Evolutionary conservation across 2,113 vertebrate species (phyloP), one percentile per base, ranked within the genome.

Genomic region (Platichthys stellatus): DNA sequence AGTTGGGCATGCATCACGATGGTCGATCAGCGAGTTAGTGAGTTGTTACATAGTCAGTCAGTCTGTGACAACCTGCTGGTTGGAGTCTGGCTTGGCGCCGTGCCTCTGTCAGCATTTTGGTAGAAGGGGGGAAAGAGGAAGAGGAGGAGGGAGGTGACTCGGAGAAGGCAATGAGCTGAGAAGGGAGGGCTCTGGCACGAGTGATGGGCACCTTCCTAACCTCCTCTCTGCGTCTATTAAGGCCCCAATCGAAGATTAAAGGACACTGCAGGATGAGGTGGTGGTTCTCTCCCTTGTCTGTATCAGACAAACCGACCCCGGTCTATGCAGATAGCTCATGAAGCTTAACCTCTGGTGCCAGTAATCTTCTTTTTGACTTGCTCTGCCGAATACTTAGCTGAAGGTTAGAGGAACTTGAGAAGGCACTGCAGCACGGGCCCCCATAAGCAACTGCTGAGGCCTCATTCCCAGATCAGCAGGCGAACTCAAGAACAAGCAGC

Each of bases 181-280:
- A 31, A 1, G 31, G 63, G 60, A 76, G 58, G 56, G 56, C 68
- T 40, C 58, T 63, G 74, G 49, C 26, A 71, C 72, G 69, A 64
- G 68, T 90, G 88, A 90, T 8, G 76, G 92, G 86, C 88, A 87
- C 84, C 80, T 81, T 66, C 58, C 74, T 86, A 89, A 90, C 83
- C 79, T 60, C 81, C 66, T 83, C 63, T 75, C 80, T 87, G 69
- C 23, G 4, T 84, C 85, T 53, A 89, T 92, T 89, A 89, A 63
- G 53, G 35, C 69, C 70, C 72, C 66, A 83, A 83, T 88, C 35
- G 31, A 64, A 78, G 69, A 85, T 85, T 82, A 79, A 81, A 71
- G 80, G 63, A 81, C 62, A 56, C 56, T 26, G 63, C 54, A 23
- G 40, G 56, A 74, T 57, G 85, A 61, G 54, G 56, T 17, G 14